Percentiles rank a stretch among this genome's conserved stretches.
Conservation (phyloP, 2,113 vertebrate species). For the Pantherophis guttatus region DNA sequence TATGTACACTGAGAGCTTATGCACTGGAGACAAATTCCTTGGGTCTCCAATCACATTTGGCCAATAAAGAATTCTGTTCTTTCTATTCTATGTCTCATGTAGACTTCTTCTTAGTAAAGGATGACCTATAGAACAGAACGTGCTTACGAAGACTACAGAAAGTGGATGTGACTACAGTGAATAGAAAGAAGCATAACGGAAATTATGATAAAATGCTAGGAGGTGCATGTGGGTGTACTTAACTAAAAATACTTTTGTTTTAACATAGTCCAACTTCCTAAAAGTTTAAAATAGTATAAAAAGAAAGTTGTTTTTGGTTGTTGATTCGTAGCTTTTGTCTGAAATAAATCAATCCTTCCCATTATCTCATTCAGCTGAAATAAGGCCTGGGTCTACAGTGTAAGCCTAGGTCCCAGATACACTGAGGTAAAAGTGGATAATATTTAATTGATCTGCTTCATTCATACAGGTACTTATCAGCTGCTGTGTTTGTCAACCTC, state of each 20-base stretch:
- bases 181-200: neutral
- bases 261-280: neutral
- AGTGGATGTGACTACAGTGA: neutral
- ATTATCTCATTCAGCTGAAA: neutral
- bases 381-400: neutral
- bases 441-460: neutral
- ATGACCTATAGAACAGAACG: neutral
- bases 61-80: no score
- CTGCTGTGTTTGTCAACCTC: neutral
- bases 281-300: neutral
- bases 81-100: neutral
- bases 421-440: neutral
- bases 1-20: no score
- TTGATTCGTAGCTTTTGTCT: neutral
- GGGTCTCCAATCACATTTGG: no score
- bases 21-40: no score
- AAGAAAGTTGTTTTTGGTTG: neutral
- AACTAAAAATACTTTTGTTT: neutral
- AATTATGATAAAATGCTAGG: neutral
- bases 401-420: neutral
- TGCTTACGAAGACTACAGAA: neutral
- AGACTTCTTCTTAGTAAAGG: neutral
- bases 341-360: neutral
- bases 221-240: neutral
- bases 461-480: neutral